These are phyloP conservation scores for Drosophila mulleri DNA, from an alignment of 2,888 invertebrate species.

Conservation along the genomic window DNA sequence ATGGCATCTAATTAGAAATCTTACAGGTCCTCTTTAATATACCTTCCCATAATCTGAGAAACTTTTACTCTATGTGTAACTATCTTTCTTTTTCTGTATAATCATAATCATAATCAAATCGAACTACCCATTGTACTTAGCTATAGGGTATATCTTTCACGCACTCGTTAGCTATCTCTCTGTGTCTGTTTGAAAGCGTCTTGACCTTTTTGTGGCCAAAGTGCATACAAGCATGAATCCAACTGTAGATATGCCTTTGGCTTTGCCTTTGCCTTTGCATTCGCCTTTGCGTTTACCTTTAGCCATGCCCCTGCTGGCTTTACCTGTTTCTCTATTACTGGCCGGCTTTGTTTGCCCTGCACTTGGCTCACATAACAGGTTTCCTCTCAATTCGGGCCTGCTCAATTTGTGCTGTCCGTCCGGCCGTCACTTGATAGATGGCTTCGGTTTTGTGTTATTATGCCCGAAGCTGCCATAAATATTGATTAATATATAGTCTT, in stretches of 20 bases:
- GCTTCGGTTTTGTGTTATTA: conserved; percentile 46
- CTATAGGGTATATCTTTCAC: conserved; percentile 26
- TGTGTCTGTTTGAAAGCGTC: conserved; percentile 45
- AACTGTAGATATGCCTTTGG: conserved; percentile 38
- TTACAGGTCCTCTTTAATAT: no score
- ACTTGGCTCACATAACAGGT: conserved; percentile 71
- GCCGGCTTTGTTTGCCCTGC: conserved; percentile 47
- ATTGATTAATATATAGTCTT: conserved; percentile 75
- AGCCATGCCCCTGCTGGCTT: conserved; percentile 2
- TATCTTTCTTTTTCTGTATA: background rate
- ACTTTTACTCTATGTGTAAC: background rate
- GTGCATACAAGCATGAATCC: conserved; percentile 77
- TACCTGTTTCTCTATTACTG: conserved; percentile 14
- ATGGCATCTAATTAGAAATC: background rate
- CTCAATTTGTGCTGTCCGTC: conserved; percentile 54
- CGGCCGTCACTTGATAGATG: conserved; percentile 66
- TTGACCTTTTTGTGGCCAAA: conserved; percentile 79
- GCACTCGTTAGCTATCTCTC: conserved; percentile 11
- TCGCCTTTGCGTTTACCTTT: background rate
- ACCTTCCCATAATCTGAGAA: background rate
- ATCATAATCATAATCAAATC: background rate
- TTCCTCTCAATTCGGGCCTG: conserved; percentile 36
- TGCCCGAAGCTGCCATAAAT: conserved; percentile 67
- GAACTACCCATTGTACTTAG: background rate
- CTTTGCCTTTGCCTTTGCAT: conserved; percentile 20